Evolutionary conservation across 1,140 invertebrate species (phyloP).

Genomic region (Papilio glaucus): DNA sequence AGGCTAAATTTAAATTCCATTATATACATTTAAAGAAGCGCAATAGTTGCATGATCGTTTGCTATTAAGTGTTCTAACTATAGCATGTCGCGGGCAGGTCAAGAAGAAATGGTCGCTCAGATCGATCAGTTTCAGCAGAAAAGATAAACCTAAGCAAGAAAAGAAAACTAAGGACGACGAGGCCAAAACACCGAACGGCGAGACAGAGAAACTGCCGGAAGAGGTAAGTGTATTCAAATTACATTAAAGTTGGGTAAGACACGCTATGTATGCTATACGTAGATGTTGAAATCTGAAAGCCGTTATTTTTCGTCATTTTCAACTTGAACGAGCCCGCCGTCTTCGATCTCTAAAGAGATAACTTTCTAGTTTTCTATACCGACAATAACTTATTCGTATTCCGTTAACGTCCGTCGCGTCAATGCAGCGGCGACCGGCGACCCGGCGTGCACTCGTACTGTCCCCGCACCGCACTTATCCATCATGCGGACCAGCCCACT

Average conservation of each 20-base stretch:
- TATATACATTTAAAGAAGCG: conserved; percentile 4
- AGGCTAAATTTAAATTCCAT: conserved; percentile 8
- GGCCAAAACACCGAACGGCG: conserved; percentile 74
- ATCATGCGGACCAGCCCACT: conserved; percentile 53
- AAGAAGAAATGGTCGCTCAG: conserved; percentile 95
- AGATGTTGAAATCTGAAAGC: conserved; percentile 4
- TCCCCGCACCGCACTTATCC: conserved; percentile 44
- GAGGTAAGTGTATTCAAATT: conserved; percentile 69
- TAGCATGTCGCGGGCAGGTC: conserved; percentile 74
- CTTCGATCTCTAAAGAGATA: conserved; percentile 38
- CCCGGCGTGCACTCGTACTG: conserved; percentile 44
- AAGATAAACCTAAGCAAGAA: conserved; percentile 92
- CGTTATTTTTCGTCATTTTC: conserved; percentile 27
- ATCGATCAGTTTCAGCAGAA: conserved; percentile 92
- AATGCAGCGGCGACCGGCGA: conserved; percentile 45
- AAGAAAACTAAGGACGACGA: conserved; percentile 85
- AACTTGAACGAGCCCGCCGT: conserved; percentile 12
- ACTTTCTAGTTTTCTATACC: conserved; percentile 59
- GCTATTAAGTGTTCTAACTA: conserved; percentile 48
- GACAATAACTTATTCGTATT: conserved; percentile 61
- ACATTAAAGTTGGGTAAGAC: not conserved
- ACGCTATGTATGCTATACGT: not conserved
- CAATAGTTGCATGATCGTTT: conserved; percentile 44
- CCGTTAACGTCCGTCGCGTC: conserved; percentile 46
- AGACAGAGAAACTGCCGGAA: conserved; percentile 81